These are phyloP conservation scores for Metellina segmentata DNA, from an alignment of 2,888 invertebrate species.

Conservation along the genomic window DNA sequence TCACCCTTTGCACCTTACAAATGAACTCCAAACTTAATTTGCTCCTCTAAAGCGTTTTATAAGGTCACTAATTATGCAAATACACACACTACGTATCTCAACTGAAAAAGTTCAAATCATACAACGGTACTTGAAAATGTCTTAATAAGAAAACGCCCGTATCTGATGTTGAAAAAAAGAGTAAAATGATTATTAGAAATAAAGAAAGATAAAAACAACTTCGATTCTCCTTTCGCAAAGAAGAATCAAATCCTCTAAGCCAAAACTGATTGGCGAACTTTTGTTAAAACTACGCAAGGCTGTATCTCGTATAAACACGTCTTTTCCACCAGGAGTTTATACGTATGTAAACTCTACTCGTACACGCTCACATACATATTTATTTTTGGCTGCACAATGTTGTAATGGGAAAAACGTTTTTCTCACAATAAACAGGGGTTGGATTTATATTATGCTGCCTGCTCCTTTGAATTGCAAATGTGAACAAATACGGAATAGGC, in stretches of 20 bases:
- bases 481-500: constrained; percentile 23
- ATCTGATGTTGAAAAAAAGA: too few relatives aligned
- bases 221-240: background rate
- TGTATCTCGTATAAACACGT: background rate
- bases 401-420: constrained; percentile 50
- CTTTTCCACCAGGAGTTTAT: background rate
- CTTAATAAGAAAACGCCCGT: too few relatives aligned
- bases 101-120: too few relatives aligned
- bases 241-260: background rate
- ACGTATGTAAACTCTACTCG: background rate
- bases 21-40: too few relatives aligned
- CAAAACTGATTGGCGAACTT: background rate
- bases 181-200: too few relatives aligned
- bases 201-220: background rate
- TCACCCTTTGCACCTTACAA: too few relatives aligned
- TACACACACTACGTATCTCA: too few relatives aligned
- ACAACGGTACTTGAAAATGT: too few relatives aligned
- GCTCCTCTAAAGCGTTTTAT: too few relatives aligned
- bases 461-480: constrained; percentile 60
- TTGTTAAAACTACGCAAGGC: background rate
- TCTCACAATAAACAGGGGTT: constrained; percentile 29
- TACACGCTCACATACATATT: constrained; percentile 19
- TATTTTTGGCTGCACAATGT: constrained; percentile 23
- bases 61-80: too few relatives aligned
- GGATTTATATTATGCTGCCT: constrained; percentile 38